Conservation (phyloP, 2,113 vertebrate genomes). For the Myodes glareolus region DNA sequence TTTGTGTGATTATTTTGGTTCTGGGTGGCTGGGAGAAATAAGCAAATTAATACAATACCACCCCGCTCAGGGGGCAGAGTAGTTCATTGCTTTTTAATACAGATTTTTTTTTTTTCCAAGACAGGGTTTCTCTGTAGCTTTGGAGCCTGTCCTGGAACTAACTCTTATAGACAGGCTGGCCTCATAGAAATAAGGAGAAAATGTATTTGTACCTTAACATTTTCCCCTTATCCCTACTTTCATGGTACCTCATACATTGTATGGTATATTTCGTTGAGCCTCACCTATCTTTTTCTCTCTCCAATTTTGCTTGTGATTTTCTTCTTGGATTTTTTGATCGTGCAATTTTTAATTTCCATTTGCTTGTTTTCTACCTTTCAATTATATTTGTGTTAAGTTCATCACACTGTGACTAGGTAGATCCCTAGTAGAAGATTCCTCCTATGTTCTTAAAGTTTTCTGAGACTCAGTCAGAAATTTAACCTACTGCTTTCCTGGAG, state of each 20-base stretch:
- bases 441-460: not conserved
- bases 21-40: too few relatives aligned
- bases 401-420: not conserved
- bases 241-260: not conserved
- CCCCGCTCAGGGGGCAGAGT: too few relatives aligned
- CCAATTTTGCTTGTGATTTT: not conserved
- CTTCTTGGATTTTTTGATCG: not conserved
- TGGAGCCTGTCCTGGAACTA: too few relatives aligned
- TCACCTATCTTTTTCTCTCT: not conserved
- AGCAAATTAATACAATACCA: too few relatives aligned
- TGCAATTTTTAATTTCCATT: not conserved
- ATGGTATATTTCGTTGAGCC: not conserved
- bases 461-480: not conserved
- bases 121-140: too few relatives aligned
- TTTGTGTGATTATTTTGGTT: too few relatives aligned
- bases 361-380: not conserved
- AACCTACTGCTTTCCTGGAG: not conserved
- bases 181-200: too few relatives aligned
- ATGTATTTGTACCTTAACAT: too few relatives aligned
- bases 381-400: not conserved
- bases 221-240: not conserved
- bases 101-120: too few relatives aligned
- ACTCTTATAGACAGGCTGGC: too few relatives aligned
- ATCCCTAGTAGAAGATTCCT: not conserved
- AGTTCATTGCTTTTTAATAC: not conserved